phyloP scores from a whole-genome alignment of 2,113 vertebrate genomes.

The Esox niger region DNA sequence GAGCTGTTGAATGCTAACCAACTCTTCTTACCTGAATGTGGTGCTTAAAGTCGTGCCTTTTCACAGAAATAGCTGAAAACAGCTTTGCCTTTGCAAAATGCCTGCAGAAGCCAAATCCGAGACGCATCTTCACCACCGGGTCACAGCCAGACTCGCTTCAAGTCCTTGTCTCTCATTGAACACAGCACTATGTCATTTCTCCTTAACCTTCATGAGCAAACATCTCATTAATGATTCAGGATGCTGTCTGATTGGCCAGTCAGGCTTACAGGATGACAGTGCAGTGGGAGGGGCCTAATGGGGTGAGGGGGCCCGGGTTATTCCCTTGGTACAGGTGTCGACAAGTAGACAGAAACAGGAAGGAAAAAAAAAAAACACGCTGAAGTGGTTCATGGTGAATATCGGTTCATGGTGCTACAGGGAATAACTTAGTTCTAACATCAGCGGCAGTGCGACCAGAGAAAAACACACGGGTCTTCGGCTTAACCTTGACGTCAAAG shows the following conservation, averaged over 20 bases:
- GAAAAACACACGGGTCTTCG: neutral
- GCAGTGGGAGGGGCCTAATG: slow-evolving; percentile 19
- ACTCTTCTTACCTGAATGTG: slow-evolving; percentile 40
- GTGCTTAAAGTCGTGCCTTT: slow-evolving; percentile 23
- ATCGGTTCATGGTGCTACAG: no score
- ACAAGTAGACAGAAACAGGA: neutral
- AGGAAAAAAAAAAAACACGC: neutral
- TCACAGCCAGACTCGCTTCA: neutral
- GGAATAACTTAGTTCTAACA: neutral
- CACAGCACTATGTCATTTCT: slow-evolving; percentile 40
- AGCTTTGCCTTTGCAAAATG: slow-evolving; percentile 47
- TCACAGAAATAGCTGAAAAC: slow-evolving; percentile 34
- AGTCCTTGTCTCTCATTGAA: slow-evolving; percentile 27
- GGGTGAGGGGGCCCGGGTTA: neutral
- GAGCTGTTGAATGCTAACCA: slow-evolving; percentile 8
- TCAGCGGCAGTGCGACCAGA: neutral
- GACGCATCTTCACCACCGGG: slow-evolving; percentile 54
- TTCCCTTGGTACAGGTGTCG: slow-evolving; percentile 5
- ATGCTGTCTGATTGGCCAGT: slow-evolving; percentile 47
- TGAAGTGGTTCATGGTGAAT: neutral
- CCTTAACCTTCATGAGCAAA: slow-evolving; percentile 54
- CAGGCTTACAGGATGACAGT: slow-evolving; percentile 25
- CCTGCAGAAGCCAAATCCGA: slow-evolving; percentile 52
- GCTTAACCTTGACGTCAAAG: neutral
- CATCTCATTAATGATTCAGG: slow-evolving; percentile 70